These are phyloP conservation scores for Eristalinus aeneus DNA, from an alignment of 2,888 invertebrate species.

Conservation along the genomic window DNA sequence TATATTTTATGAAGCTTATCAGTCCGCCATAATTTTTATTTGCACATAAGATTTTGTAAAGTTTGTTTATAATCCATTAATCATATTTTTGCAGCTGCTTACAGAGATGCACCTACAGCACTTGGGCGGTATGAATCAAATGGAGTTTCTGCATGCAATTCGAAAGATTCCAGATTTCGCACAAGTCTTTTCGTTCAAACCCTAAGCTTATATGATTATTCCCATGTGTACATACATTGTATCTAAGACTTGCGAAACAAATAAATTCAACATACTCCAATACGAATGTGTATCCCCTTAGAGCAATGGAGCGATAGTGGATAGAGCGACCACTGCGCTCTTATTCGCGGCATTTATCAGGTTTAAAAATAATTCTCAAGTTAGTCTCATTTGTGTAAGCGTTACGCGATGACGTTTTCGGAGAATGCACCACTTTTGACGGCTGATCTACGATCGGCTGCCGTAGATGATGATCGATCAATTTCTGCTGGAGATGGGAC, in stretches of 20 bases:
- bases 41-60: background rate
- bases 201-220: constrained; percentile 77
- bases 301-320: background rate
- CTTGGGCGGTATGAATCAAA: constrained; percentile 82
- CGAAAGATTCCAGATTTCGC: constrained; percentile 84
- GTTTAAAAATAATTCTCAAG: background rate
- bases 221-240: background rate
- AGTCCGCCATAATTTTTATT: background rate
- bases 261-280: background rate
- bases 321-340: background rate
- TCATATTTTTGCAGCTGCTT: constrained; percentile 81
- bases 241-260: background rate
- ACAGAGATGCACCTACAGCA: constrained; percentile 84
- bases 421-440: background rate
- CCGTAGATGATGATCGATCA: background rate
- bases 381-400: background rate
- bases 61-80: background rate
- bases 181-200: constrained; percentile 83
- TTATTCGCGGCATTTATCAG: background rate
- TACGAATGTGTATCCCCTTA: background rate
- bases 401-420: background rate
- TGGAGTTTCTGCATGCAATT: constrained; percentile 84
- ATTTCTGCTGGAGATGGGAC: background rate
- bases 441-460: background rate
- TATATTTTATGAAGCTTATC: background rate